Evolutionary conservation across 2,113 vertebrate species (phyloP).

Genomic region (Coryphaenoides rupestris): DNA sequence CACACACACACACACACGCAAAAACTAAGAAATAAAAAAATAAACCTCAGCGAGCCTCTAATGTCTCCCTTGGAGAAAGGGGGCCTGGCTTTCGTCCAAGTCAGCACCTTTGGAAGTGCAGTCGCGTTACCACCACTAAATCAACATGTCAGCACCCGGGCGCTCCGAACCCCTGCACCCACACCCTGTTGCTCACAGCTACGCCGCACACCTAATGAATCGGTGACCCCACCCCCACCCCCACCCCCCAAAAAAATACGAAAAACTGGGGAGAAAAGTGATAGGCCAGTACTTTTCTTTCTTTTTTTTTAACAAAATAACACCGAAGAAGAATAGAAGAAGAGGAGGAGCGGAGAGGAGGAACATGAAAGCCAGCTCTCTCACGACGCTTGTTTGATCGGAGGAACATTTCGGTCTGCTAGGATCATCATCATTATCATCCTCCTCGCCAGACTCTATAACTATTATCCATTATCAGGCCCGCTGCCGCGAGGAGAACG

Average conservation of each 20-base stretch:
- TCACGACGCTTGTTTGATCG: too few relatives aligned
- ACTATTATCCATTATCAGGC: too few relatives aligned
- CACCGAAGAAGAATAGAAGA: constrained; percentile 30
- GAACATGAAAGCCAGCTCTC: not conserved
- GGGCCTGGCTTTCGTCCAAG: constrained; percentile 74
- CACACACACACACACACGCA: too few relatives aligned
- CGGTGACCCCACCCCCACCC: constrained; percentile 41
- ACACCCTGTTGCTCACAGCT: constrained; percentile 60
- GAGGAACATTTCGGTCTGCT: too few relatives aligned
- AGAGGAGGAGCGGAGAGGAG: constrained; percentile 9
- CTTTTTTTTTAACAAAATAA: too few relatives aligned
- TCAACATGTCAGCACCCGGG: constrained; percentile 76
- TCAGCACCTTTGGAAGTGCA: constrained; percentile 78
- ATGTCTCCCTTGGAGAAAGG: constrained; percentile 65
- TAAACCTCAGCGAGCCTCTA: constrained; percentile 69
- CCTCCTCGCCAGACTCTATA: too few relatives aligned
- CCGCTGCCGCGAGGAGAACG: too few relatives aligned
- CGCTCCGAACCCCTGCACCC: constrained; percentile 68
- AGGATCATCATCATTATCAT: too few relatives aligned
- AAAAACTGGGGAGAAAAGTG: too few relatives aligned
- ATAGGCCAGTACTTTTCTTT: too few relatives aligned
- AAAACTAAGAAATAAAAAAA: constrained; percentile 32
- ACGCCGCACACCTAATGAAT: constrained; percentile 66
- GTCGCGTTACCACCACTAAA: constrained; percentile 76
- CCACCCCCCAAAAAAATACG: too few relatives aligned